Conservation (phyloP, 2,888 invertebrate species). For the Thera britannica region DNA sequence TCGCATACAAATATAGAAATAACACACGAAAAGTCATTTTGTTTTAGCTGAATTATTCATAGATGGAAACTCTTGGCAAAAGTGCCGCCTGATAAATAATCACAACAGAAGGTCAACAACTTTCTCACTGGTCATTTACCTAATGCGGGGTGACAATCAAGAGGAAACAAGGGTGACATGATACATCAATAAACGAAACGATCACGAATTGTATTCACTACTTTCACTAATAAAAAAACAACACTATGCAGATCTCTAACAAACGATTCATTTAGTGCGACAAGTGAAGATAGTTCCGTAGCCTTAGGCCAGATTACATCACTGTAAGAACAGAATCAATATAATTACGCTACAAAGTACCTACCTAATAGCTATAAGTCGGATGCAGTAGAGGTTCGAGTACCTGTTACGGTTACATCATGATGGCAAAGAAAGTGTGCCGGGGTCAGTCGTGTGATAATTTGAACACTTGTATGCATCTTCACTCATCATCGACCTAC, state of each 20-base stretch:
- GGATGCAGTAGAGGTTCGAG: conserved; percentile 17
- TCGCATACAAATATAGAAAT: conserved; percentile 62
- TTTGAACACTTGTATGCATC: conserved; percentile 49
- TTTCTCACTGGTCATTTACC: background rate
- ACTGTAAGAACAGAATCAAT: conserved; percentile 17
- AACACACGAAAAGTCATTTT: conserved; percentile 20
- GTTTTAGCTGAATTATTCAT: conserved; percentile 41
- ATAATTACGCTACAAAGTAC: conserved; percentile 12
- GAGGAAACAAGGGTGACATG: background rate
- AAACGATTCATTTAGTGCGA: background rate
- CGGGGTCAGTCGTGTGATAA: conserved; percentile 53
- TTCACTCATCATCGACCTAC: conserved; percentile 14
- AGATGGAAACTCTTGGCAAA: conserved; percentile 7
- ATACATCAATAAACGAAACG: background rate
- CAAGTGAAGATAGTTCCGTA: conserved; percentile 12
- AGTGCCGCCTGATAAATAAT: background rate
- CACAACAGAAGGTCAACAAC: background rate
- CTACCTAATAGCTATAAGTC: background rate
- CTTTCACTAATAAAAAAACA: background rate
- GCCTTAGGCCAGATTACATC: conserved; percentile 6
- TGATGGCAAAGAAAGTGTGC: conserved; percentile 52
- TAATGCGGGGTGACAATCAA: background rate
- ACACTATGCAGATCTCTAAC: background rate
- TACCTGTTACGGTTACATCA: conserved; percentile 39
- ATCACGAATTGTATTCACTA: background rate